Evolutionary conservation across 2,888 invertebrate species (phyloP), one percentile per base, ranked within the genome.

Genomic region (Andrena minutula): DNA sequence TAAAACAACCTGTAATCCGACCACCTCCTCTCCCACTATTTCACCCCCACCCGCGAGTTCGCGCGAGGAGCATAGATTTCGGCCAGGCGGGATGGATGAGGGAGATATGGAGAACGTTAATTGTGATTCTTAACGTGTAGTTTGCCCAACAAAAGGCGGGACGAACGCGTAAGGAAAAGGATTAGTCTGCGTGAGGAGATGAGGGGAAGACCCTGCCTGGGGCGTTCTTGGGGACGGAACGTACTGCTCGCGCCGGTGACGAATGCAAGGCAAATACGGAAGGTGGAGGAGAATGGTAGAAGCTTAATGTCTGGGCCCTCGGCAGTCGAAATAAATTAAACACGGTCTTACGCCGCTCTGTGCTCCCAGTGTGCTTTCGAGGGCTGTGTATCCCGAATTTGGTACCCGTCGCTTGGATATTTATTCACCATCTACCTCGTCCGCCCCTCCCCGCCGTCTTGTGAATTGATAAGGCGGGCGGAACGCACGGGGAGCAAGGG

Each of bases 281-380:
- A 76, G 75, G 71, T 30, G 74, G 72, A 76, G 74, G 84, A 80
- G 84, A 84, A 79, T 77, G 79, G 90, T 85, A 85, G 88, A 90
- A 88, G 86, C 89, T 91, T 90, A 90, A 90, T 89, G 91, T 85
- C 85, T 73, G 82, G 87, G 86, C 86, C 83, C 87, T 84, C 88
- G 86, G 83, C 86, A 89, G 89, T 88, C 84, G 90, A 91, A 92
- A 92, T 91, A 91, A 92, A 92, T 92, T 91, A 90, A 90, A 90
- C 90, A 91, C 89, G 82, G 86, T 86, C 86, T 90, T 89, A 88
- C 86, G 84, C 84, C 82, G 76, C 77, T 83, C 77, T 70, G 73
- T 66, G 74, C 63, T 66, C 68, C 30, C 69, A 66, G 66, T 61
- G 66, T 72, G 72, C 53, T 65, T 32, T 49, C 63, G 64, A 71